Conservation (phyloP, 2,888 invertebrate genomes). For the Urechis unicinctus region DNA sequence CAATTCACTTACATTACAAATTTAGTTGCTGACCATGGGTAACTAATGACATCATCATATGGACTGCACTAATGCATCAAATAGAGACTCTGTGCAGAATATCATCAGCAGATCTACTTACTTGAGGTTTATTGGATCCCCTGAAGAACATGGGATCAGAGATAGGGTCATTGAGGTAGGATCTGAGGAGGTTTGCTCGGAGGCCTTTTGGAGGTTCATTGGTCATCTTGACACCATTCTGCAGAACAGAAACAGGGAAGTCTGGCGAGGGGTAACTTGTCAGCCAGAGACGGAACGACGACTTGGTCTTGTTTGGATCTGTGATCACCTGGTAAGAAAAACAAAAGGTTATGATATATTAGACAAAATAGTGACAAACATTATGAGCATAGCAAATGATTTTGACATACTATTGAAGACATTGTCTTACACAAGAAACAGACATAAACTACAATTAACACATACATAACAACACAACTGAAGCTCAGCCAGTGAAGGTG, state of each 20-base stretch:
- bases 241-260: constrained; percentile 50
- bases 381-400: no score
- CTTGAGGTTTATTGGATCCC: constrained; percentile 53
- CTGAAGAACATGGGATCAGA: constrained; percentile 67
- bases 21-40: no score
- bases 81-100: no score
- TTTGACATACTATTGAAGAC: no score
- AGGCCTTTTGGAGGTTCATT: constrained; percentile 51
- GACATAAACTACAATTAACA: no score
- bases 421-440: no score
- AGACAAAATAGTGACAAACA: not conserved
- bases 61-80: no score
- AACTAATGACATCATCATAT: no score
- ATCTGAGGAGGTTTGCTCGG: constrained; percentile 49
- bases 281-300: constrained; percentile 47
- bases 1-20: not conserved
- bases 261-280: constrained; percentile 49
- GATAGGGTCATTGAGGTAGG: constrained; percentile 52
- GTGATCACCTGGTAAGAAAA: constrained; percentile 34
- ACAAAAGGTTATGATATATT: not conserved
- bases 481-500: no score
- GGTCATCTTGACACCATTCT: constrained; percentile 50
- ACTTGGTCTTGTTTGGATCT: constrained; percentile 34
- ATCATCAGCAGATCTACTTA: no score
- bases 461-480: no score